These are phyloP conservation scores for Pseudochaenichthys georgianus DNA, from an alignment of 2,797 vertebrate species.

Conservation along the genomic window DNA sequence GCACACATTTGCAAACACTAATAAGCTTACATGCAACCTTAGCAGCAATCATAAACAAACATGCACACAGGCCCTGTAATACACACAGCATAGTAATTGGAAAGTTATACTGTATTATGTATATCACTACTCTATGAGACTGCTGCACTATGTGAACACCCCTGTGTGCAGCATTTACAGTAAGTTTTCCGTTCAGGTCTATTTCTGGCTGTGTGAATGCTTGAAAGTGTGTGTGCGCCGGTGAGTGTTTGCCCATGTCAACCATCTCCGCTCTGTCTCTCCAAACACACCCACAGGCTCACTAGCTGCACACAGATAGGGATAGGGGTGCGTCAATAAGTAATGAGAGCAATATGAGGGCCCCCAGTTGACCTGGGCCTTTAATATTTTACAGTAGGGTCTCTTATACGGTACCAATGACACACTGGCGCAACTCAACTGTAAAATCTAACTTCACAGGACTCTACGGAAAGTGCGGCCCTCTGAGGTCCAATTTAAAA, in stretches of 20 bases:
- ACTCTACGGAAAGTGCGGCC: conserved; percentile 23
- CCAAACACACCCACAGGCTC: conserved; percentile 39
- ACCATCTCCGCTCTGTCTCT: conserved; percentile 11
- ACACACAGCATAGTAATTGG: background rate
- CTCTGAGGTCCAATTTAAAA: conserved; percentile 65
- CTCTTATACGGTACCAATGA: conserved; percentile 50
- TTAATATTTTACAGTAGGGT: conserved; percentile 77
- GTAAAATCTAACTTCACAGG: conserved; percentile 62
- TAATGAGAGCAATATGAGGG: conserved; percentile 66
- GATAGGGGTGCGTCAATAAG: conserved; percentile 68
- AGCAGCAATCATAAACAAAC: background rate
- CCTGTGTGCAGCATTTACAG: background rate
- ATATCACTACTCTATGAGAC: background rate
- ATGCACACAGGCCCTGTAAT: background rate
- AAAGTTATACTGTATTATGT: background rate
- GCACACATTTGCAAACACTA: conserved; percentile 8
- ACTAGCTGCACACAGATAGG: conserved; percentile 57
- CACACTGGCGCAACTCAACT: conserved; percentile 43
- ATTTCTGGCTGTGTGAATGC: conserved; percentile 6
- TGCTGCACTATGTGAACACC: background rate
- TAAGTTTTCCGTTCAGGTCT: background rate
- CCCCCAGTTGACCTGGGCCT: conserved; percentile 67
- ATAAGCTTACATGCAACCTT: conserved; percentile 15
- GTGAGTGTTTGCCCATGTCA: conserved; percentile 24
- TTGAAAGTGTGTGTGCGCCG: background rate